These are phyloP conservation scores for Melipona bicolor DNA, from an alignment of 2,888 invertebrate species.

Conservation along the genomic window DNA sequence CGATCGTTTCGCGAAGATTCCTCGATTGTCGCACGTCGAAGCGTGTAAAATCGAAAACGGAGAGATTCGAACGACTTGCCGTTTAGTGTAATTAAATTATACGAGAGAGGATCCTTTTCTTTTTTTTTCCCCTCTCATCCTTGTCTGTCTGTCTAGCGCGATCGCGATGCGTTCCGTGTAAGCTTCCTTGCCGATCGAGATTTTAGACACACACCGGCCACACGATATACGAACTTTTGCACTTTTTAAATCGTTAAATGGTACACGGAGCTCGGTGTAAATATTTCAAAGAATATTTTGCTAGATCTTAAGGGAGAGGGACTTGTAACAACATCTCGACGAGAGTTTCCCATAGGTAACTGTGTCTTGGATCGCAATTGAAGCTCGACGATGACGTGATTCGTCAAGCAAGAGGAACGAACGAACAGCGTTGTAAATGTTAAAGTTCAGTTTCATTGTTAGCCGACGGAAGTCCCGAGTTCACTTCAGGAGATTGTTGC, in stretches of 20 bases:
- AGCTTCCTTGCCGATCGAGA: neutral
- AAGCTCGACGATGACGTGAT: slow-evolving; percentile 18
- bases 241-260: slow-evolving; percentile 15
- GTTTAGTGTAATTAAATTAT: neutral
- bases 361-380: neutral
- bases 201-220: slow-evolving; percentile 4
- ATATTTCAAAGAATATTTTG: slow-evolving; percentile 11
- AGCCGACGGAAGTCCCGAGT: neutral
- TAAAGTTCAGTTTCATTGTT: slow-evolving; percentile 18
- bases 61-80: neutral
- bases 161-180: neutral
- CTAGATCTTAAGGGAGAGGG: neutral
- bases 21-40: neutral
- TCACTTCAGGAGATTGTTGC: neutral
- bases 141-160: neutral
- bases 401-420: slow-evolving; percentile 3
- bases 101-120: neutral
- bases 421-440: slow-evolving; percentile 1
- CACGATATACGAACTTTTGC: slow-evolving; percentile 18
- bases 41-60: neutral
- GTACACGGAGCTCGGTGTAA: neutral
- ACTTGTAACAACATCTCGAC: neutral
- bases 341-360: neutral
- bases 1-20: neutral
- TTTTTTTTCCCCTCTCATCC: neutral